Conservation (phyloP, 2,113 vertebrate species). For the Shinisaurus crocodilurus region DNA sequence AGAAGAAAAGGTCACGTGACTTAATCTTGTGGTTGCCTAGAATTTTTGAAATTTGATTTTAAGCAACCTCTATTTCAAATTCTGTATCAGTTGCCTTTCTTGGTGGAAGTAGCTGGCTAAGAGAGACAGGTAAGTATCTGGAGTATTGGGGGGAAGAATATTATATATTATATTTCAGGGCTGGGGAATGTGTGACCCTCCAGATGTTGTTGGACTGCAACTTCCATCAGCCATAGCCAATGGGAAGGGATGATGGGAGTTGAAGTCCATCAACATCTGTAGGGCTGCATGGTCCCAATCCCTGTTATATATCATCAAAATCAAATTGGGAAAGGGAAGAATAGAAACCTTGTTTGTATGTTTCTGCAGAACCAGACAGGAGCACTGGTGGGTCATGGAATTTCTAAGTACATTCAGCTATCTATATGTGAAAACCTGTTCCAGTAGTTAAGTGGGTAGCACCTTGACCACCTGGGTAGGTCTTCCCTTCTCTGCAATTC, state of each 20-base stretch:
- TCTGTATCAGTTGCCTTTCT: neutral
- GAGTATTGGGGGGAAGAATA: conserved; percentile 10
- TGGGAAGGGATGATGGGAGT: too few relatives aligned
- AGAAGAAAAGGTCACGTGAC: neutral
- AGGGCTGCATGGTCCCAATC: too few relatives aligned
- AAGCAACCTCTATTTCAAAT: conserved; percentile 8
- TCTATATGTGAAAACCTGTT: conserved; percentile 19
- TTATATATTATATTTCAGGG: neutral
- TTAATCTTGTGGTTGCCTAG: neutral
- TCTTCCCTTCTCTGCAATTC: neutral
- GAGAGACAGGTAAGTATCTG: conserved; percentile 17
- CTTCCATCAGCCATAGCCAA: too few relatives aligned
- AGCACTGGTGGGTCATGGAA: neutral
- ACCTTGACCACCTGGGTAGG: neutral
- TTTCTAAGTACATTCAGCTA: neutral
- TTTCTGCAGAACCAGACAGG: neutral
- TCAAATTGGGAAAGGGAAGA: neutral
- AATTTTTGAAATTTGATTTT: neutral
- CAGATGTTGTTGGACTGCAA: too few relatives aligned
- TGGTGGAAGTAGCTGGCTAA: conserved; percentile 23
- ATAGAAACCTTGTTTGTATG: neutral
- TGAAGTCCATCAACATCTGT: too few relatives aligned
- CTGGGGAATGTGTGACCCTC: too few relatives aligned
- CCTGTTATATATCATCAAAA: neutral
- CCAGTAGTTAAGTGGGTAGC: neutral